Evolutionary conservation across 2,113 vertebrate genomes (phyloP).

Genomic region (Euleptes europaea): DNA sequence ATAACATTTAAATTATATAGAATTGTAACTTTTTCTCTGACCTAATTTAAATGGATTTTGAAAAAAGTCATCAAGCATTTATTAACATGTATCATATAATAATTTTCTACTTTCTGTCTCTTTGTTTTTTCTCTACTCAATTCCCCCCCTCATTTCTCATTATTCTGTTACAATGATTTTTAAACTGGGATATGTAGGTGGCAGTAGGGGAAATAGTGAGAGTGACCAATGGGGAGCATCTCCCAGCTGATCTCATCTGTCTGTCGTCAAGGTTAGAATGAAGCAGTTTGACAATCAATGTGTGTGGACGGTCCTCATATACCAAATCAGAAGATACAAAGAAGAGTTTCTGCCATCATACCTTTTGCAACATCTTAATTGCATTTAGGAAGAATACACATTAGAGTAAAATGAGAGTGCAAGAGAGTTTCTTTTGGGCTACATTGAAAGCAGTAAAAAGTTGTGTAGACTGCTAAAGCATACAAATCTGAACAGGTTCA

Average conservation of each 20-base stretch:
- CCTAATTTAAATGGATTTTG: conserved; percentile 85
- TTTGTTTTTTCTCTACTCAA: conserved; percentile 74
- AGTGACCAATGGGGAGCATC: conserved; percentile 97
- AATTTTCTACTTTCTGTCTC: conserved; percentile 82
- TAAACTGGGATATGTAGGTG: conserved; percentile 91
- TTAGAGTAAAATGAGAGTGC: neutral
- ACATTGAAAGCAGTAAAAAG: neutral
- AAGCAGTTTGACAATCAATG: conserved; percentile 57
- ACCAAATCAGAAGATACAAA: conserved; percentile 32
- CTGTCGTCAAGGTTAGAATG: conserved; percentile 97
- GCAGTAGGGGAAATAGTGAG: conserved; percentile 97
- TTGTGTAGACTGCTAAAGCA: neutral
- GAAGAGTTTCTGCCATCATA: neutral
- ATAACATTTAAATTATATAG: neutral
- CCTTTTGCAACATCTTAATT: neutral
- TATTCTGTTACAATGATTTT: conserved; percentile 78
- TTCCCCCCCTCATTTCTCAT: conserved; percentile 65
- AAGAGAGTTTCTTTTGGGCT: neutral
- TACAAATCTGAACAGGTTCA: conserved; percentile 7
- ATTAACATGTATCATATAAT: conserved; percentile 81
- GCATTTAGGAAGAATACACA: conserved; percentile 31
- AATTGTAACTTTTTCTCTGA: conserved; percentile 45
- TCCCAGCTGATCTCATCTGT: conserved; percentile 99
- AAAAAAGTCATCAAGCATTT: conserved; percentile 75
- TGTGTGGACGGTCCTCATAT: conserved; percentile 80